Evolutionary conservation across 2,113 vertebrate genomes (phyloP).

Genomic region (Verasper variegatus): DNA sequence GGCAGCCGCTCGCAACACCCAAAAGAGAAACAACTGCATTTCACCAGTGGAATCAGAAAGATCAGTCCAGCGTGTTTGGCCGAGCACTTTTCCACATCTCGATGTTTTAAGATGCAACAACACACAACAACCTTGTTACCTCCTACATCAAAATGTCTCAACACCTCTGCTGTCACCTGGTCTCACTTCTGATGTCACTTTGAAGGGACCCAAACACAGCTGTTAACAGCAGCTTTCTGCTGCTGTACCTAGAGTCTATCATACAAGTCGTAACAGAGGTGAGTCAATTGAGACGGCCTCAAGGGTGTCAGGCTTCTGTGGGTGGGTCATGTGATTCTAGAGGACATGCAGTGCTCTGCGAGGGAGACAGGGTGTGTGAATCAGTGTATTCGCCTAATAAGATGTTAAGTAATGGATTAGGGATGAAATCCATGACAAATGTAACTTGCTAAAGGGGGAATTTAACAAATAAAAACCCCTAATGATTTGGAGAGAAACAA

Average conservation of each 20-base stretch:
- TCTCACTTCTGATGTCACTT: not conserved
- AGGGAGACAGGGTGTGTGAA: not conserved
- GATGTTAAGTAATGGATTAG: conserved; percentile 1
- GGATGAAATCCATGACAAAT: conserved; percentile 13
- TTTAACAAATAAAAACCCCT: conserved; percentile 3
- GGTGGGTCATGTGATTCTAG: conserved; percentile 39
- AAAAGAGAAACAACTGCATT: not conserved
- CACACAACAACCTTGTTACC: not conserved
- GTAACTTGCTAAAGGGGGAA: not conserved
- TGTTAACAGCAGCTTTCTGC: not conserved
- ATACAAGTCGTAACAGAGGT: conserved; percentile 19
- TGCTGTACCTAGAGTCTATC: not conserved
- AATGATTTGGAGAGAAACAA: not conserved
- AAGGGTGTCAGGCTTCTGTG: conserved; percentile 8
- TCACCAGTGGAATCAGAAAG: not conserved
- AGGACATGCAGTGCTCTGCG: not conserved
- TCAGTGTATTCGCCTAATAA: not conserved
- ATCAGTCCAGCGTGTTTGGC: not conserved
- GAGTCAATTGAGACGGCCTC: conserved; percentile 2
- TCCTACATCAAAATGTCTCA: not conserved
- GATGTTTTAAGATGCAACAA: not conserved
- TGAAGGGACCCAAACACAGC: not conserved
- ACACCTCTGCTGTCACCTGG: not conserved
- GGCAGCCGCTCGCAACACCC: not conserved
- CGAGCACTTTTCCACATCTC: not conserved